Percentiles rank a stretch among this genome's conserved stretches.
Conservation (phyloP, 2,797 vertebrate genomes). For the Mormyrus hasselquistii region DNA sequence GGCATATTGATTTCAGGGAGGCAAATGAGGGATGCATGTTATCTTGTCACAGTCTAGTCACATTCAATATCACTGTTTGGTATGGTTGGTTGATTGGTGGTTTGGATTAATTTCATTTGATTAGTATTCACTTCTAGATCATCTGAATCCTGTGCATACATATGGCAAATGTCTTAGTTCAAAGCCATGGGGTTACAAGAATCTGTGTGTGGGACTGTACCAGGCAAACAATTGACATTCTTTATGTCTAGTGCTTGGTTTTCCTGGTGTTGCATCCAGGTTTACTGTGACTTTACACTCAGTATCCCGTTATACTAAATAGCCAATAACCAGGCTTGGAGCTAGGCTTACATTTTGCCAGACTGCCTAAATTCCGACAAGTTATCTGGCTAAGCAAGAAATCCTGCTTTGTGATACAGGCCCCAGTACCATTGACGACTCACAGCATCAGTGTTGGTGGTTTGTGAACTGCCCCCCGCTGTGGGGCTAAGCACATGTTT, state of each 20-base stretch:
- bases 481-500: neutral
- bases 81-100: no score
- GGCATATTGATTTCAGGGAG: no score
- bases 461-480: neutral
- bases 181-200: neutral
- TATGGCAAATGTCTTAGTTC: neutral
- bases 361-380: neutral
- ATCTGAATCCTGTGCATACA: neutral
- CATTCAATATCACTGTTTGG: no score
- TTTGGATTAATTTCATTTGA: no score
- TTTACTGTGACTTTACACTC: neutral
- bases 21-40: no score
- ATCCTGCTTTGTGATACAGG: no score
- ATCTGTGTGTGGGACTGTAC: neutral
- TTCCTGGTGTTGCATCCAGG: neutral
- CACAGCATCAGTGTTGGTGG: neutral
- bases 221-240: neutral
- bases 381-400: neutral
- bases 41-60: no score
- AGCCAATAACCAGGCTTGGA: no score
- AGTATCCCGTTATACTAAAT: no score
- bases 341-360: no score
- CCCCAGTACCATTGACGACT: neutral
- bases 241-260: neutral
- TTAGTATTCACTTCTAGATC: neutral